Evolutionary conservation across 2,888 invertebrate species (phyloP).

Genomic region (Apocheima hispidaria): DNA sequence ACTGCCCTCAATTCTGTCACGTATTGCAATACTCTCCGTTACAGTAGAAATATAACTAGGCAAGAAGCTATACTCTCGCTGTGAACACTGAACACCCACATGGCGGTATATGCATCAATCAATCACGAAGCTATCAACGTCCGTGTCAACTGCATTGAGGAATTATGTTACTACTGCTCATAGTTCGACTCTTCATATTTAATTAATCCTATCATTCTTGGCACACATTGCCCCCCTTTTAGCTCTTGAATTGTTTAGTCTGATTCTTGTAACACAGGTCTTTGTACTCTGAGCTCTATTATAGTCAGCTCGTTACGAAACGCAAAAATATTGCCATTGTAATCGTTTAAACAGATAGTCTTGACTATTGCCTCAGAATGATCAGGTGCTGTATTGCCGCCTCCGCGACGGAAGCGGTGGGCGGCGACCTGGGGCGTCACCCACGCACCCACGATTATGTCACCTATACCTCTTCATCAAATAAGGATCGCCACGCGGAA

Average conservation of each 20-base stretch:
- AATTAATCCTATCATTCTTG: conserved; percentile 6
- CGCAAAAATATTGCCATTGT: conserved; percentile 32
- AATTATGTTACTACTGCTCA: conserved; percentile 36
- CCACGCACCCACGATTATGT: conserved; percentile 76
- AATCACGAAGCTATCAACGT: conserved; percentile 60
- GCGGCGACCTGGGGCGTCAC: conserved; percentile 71
- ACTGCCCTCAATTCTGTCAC: conserved; percentile 25
- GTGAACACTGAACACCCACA: conserved; percentile 56
- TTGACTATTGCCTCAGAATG: conserved; percentile 64
- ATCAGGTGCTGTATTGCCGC: conserved; percentile 78
- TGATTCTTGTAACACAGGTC: neutral
- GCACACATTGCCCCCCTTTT: neutral
- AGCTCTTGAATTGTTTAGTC: neutral
- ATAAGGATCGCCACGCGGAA: conserved; percentile 72
- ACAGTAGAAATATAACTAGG: conserved; percentile 54
- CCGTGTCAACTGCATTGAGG: conserved; percentile 49
- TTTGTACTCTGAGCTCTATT: conserved; percentile 7
- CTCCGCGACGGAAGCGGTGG: conserved; percentile 82
- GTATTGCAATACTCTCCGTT: conserved; percentile 43
- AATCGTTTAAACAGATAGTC: conserved; percentile 44
- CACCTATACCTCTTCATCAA: conserved; percentile 75
- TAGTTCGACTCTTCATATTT: conserved; percentile 41
- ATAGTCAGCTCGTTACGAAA: conserved; percentile 10
- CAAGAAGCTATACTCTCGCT: conserved; percentile 40
- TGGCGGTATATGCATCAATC: conserved; percentile 58